Evolutionary conservation across 1,140 invertebrate genomes (phyloP).

Genomic region (Neomicropteryx cornuta): DNA sequence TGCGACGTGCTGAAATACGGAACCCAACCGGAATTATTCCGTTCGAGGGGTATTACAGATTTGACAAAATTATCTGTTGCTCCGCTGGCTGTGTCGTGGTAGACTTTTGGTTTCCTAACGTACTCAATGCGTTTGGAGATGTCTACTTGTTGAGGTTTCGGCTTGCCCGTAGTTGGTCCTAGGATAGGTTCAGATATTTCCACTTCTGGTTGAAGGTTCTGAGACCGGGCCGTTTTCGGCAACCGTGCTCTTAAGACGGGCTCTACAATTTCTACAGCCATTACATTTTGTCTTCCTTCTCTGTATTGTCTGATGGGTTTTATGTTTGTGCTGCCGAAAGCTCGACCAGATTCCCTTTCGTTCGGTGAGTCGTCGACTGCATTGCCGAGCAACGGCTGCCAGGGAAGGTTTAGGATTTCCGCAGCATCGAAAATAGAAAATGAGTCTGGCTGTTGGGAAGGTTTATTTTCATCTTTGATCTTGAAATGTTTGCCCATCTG

Average conservation of each 20-base stretch:
- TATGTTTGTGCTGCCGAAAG: conserved; percentile 45
- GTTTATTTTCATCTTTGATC: conserved; percentile 13
- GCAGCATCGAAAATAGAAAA: conserved; percentile 31
- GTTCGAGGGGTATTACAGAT: conserved; percentile 20
- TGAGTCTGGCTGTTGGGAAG: conserved; percentile 13
- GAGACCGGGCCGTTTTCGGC: conserved; percentile 35
- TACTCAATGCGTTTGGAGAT: conserved; percentile 3
- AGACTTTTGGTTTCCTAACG: conserved; percentile 15
- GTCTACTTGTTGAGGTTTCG: conserved; percentile 23
- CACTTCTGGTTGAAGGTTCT: conserved; percentile 25
- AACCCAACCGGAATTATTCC: neutral
- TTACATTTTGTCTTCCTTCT: too few species aligned
- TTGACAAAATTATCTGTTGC: conserved; percentile 31
- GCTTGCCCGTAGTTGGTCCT: conserved; percentile 38
- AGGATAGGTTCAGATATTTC: conserved; percentile 52
- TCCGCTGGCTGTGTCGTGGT: conserved; percentile 20
- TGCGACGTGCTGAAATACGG: neutral
- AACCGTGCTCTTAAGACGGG: conserved; percentile 55
- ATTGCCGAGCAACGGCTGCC: conserved; percentile 35
- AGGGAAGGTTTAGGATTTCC: conserved; percentile 33
- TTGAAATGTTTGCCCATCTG: conserved; percentile 16
- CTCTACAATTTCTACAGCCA: conserved; percentile 55
- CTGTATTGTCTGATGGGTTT: conserved; percentile 37
- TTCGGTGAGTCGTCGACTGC: conserved; percentile 32
- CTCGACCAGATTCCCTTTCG: conserved; percentile 43